Evolutionary conservation across 1,140 invertebrate species (phyloP), one percentile per base, ranked within the genome.

Genomic region (Sarcophaga bullata): DNA sequence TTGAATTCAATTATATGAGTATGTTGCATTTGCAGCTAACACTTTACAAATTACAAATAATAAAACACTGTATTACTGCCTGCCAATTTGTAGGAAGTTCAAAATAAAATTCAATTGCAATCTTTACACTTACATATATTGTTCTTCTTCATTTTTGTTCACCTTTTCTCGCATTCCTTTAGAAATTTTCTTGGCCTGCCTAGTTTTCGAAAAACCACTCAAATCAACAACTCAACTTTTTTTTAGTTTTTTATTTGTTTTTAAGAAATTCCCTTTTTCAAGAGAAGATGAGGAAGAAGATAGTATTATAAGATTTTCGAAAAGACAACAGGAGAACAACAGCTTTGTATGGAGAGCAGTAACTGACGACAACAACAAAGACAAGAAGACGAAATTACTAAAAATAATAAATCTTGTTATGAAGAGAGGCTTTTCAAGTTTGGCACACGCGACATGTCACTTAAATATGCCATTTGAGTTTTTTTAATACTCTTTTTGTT

Each of bases 361-460:
- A 58, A n/a, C 13, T n/a, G 54, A 13, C 11, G 13, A n/a, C 54
- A 58, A 13, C 54, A 58, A 15, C 52, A 58, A 58, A 11, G n/a
- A 58, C 54, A 58, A 58, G 15, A 58, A 15, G 13, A 15, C 54
- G 25, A 17, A 68, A 68, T 19, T 68, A 68, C 62, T 25, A 68
- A 68, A 68, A 68, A 68, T 68, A 68, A 68, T 68, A 68, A 68
- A 68, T 68, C 62, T 68, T 68, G 62, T 68, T 68, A 68, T 68
- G 62, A 68, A 25, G 62, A 68, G 62, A 68, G 62, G 62, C n/a
- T 17, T 68, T 73, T 68, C 78, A 68, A 73, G 82, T 83, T 81
- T 81, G 82, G 82, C 72, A 76, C 72, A 83, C 82, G 82, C 82
- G 25, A 76, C 17, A 83, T 73, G 80, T 81, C 80, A 80, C 68